Base-by-base conservation (phyloP, 2,113 vertebrate species). In the Arvicanthis niloticus region DNA sequence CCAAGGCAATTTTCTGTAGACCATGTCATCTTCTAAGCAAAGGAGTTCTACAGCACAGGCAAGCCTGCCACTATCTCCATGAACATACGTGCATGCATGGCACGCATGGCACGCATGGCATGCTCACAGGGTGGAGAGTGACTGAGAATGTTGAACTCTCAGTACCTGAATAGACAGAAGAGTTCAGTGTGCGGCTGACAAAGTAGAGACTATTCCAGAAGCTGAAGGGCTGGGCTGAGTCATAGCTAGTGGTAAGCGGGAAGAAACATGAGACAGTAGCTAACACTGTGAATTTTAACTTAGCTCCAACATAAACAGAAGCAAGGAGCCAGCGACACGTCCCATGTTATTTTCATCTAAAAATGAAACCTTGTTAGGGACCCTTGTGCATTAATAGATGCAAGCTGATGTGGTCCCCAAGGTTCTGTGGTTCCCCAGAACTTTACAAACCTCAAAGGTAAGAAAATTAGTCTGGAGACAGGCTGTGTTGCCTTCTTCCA, bases 21-120 rank as follows among this genome's bases (percentile, higher is more conserved):
- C 37, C 37, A 3, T 56, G 22, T 75, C 76, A 13, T 7, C 31
- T 7, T n/a, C 34, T 72, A 40, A 56, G 51, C 17, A 34, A 37
- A 88, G 45, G 21, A 19, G 7, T 60, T 24, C 34, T 15, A 3
- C 3, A 3, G 22, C 51, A 11, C 22, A 19, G n/a, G 15, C 6
- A 67, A 17, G 26, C 34, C 12, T 1, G 4, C 31, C 4, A 1
- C 11, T 4, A 8, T 48, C 2, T 13, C 26, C 13, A 0, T 0
- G 19, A 62, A 53, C 51, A 51, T 51, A 51, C 13, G 29, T 8
- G 0, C 0, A 9, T 0, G 2, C 5, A 2, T 7, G 21, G 11
- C 6, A 26, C 19, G 0, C 10, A 13, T 7, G 0, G 1, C 19
- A 6, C 19, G 0, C 10, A 13, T 7, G 0, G 1, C 19, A 6